Evolutionary conservation across 2,797 vertebrate genomes (phyloP).

Genomic region (Pseudopleuronectes americanus): DNA sequence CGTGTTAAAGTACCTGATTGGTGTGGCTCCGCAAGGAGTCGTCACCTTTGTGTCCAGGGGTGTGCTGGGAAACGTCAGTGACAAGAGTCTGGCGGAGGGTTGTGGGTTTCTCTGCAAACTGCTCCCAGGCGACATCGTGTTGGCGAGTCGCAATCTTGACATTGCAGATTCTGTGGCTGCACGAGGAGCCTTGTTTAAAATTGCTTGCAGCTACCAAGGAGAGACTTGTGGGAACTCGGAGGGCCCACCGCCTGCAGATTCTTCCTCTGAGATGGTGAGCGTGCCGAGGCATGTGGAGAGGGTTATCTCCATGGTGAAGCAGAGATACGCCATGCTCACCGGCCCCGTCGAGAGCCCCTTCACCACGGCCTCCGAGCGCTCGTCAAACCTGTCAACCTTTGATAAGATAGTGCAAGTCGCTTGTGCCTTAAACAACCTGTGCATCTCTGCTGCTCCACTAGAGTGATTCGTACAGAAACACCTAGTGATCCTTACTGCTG

Average conservation of each 20-base stretch:
- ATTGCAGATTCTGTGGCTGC: constrained; percentile 77
- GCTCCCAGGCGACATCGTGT: constrained; percentile 79
- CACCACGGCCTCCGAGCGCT: constrained; percentile 72
- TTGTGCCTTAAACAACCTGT: constrained; percentile 88
- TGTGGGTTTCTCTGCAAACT: constrained; percentile 83
- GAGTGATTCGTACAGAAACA: constrained; percentile 64
- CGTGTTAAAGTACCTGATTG: constrained; percentile 82
- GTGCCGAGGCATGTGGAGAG: constrained; percentile 80
- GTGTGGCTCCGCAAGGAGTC: constrained; percentile 83
- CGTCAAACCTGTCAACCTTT: constrained; percentile 80
- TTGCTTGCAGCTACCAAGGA: constrained; percentile 43
- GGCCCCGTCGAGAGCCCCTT: constrained; percentile 84
- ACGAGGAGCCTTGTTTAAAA: constrained; percentile 73
- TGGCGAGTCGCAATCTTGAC: constrained; percentile 77
- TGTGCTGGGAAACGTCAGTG: constrained; percentile 77
- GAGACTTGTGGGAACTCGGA: constrained; percentile 20
- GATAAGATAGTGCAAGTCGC: constrained; percentile 86
- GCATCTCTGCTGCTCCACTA: constrained; percentile 83
- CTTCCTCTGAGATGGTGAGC: constrained; percentile 53
- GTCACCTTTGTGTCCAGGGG: constrained; percentile 84
- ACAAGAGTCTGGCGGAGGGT: constrained; percentile 79
- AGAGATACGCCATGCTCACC: constrained; percentile 80
- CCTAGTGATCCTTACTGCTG: constrained; percentile 31
- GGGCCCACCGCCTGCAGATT: constrained; percentile 4
- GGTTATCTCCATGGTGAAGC: constrained; percentile 83